Percentiles rank a stretch among this genome's conserved stretches.
These are phyloP conservation scores for Gnathonemus echidnorhynchus DNA, from an alignment of 2,113 vertebrate species.

Conservation along the genomic window DNA sequence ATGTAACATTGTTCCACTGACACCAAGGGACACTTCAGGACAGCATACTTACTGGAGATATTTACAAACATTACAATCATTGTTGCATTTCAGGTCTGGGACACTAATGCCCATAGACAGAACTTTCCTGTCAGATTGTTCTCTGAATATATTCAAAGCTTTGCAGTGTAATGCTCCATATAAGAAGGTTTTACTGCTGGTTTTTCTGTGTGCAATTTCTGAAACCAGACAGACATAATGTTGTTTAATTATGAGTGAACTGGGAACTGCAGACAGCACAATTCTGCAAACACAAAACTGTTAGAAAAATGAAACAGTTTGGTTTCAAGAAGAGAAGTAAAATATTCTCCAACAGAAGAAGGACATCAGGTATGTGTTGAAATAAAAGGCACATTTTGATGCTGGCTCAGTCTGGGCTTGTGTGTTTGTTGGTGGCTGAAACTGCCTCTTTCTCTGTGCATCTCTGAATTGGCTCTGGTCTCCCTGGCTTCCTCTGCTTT, in stretches of 20 bases:
- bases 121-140: neutral
- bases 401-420: neutral
- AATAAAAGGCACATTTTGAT: neutral
- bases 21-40: neutral
- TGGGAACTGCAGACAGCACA: neutral
- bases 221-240: neutral
- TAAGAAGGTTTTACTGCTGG: neutral
- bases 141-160: neutral
- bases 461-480: neutral
- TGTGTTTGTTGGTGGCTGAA: neutral
- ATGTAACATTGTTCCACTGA: neutral
- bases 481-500: neutral
- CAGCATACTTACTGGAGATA: neutral
- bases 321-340: neutral
- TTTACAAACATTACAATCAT: neutral
- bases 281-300: neutral
- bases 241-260: conserved; percentile 4
- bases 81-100: neutral
- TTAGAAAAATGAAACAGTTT: neutral
- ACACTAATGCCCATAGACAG: neutral
- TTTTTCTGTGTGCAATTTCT: neutral
- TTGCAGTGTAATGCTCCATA: neutral
- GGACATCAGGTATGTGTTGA: neutral
- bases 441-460: neutral
- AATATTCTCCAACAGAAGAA: neutral